A percentile compares a stretch with the other conserved stretches of the same genome.
These are phyloP conservation scores for Naja naja DNA, from an alignment of 2,113 vertebrate species.

Conservation along the genomic window DNA sequence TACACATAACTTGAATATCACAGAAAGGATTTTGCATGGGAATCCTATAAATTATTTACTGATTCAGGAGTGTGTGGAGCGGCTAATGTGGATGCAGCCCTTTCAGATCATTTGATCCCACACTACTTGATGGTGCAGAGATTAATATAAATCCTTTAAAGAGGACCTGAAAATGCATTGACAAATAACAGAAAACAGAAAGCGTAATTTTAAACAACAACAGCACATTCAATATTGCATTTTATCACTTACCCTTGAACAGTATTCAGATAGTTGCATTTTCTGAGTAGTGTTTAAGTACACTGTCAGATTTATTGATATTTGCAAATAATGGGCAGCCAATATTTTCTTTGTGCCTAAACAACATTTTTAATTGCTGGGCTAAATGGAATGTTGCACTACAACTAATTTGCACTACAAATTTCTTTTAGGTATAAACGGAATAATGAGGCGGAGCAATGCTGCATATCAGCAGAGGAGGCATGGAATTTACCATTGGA, in stretches of 20 bases:
- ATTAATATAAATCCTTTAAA: background rate
- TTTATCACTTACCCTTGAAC: background rate
- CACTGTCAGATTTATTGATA: background rate
- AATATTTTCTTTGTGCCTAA: background rate
- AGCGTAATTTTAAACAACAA: background rate
- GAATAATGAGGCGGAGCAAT: background rate
- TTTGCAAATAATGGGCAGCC: background rate
- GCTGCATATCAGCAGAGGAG: background rate
- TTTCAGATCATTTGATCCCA: background rate
- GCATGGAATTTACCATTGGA: background rate
- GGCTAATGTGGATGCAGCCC: background rate
- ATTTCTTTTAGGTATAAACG: background rate
- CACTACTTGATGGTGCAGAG: background rate
- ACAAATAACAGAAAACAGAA: background rate
- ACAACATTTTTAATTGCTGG: background rate
- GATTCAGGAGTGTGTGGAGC: background rate
- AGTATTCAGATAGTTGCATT: background rate
- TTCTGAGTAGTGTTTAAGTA: background rate
- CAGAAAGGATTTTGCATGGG: background rate
- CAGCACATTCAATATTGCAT: background rate
- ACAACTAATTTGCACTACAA: background rate
- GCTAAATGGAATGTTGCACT: background rate
- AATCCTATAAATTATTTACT: background rate
- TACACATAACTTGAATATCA: background rate
- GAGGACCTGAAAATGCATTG: background rate